These are phyloP conservation scores for Micropterix aruncella DNA, from an alignment of 2,888 invertebrate species.

Conservation along the genomic window DNA sequence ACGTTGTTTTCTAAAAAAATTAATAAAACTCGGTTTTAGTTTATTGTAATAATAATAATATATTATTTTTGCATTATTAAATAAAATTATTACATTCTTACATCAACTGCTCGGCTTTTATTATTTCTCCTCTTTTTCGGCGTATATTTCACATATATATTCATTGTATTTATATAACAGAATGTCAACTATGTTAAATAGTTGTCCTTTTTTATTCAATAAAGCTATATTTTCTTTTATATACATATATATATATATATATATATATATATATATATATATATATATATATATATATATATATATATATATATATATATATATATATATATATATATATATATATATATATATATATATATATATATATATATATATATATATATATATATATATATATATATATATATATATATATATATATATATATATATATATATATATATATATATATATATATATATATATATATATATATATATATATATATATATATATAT, in stretches of 20 bases:
- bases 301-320: neutral
- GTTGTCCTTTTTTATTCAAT: too few relatives aligned
- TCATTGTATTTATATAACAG: too few relatives aligned
- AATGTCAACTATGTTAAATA: too few relatives aligned
- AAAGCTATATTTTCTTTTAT: neutral
- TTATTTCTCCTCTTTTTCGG: too few relatives aligned
- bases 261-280: neutral
- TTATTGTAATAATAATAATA: neutral
- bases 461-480: neutral
- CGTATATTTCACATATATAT: too few relatives aligned
- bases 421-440: neutral
- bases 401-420: neutral
- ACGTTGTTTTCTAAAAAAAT: neutral
- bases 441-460: neutral
- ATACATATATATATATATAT: neutral
- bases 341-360: neutral
- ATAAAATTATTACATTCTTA: neutral
- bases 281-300: neutral
- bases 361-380: neutral
- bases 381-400: neutral
- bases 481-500: neutral
- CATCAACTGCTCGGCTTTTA: neutral
- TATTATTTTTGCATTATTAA: neutral
- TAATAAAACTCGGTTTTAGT: neutral
- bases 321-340: neutral